Base-by-base conservation (phyloP, 2,888 invertebrate genomes). In the Drosophila paramelanica region DNA sequence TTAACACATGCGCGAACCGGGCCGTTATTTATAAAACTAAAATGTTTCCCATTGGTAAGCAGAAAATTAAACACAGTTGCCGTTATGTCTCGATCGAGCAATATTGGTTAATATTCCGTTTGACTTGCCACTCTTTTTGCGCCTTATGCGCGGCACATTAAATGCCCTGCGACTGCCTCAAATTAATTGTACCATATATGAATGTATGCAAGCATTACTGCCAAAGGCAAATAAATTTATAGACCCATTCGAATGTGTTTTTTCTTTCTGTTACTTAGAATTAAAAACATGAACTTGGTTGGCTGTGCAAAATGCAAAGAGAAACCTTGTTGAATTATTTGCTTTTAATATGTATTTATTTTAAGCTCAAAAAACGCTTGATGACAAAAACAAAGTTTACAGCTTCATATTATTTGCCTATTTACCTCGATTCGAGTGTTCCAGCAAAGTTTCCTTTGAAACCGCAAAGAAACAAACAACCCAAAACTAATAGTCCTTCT, bases 391-490 rank as follows among this genome's bases (percentile, higher is more conserved):
- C 2, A 11, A 8, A 20, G 20, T 31, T 53, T 13, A 41, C 20
- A 8, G 25, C 13, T 7, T 36, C 39, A 46, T 46, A 69, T 77
- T 77, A 70, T 78, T 75, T 73, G 57, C 10, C 36, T 82, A 70
- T 83, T 80, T 77, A 67, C 60, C 78, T 85, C 47, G 52, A 31
- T 55, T 51, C 46, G 49, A 49, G 42, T 10, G 31, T 3, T 8
- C 10, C 31, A 31, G 3, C 41, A 57, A 71, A 80, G 69, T 81
- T 71, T 72, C 52, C 50, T 56, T 47, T 11, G 6, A 31, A 61
- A 14, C 84, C 85, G 51, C 85, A 84, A 76, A 60, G 76, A 78
- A 67, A 61, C 72, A 86, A 86, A 86, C 79, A 82, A 69, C 56
- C 46, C 67, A 67, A 51, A 55, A 46, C 39, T 20, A 33, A 39